Conservation (phyloP, 2,888 invertebrate genomes). For the Linnaemya vulpina region DNA sequence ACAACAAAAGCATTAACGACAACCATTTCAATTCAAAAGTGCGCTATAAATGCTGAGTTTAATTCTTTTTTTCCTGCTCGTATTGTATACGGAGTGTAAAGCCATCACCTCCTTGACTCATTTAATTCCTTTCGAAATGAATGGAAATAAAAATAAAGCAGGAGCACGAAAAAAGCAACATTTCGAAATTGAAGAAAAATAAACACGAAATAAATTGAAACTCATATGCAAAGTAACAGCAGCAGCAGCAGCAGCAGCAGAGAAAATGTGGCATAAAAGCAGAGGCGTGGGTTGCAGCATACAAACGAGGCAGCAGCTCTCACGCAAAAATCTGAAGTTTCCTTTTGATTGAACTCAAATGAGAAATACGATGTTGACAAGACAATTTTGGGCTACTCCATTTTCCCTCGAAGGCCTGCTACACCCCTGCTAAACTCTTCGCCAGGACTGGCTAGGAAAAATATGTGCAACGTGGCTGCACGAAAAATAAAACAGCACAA, state of each 20-base stretch:
- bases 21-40: conserved; percentile 65
- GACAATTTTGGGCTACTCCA: too few relatives aligned
- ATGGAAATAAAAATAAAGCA: conserved; percentile 52
- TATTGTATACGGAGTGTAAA: conserved; percentile 26
- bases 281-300: not conserved
- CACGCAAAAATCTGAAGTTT: not conserved
- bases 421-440: not conserved
- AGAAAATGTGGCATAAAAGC: not conserved
- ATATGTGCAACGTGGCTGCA: conserved; percentile 13
- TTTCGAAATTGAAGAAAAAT: conserved; percentile 70
- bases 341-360: not conserved
- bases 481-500: conserved; percentile 38
- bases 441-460: not conserved
- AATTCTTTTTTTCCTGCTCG: not conserved
- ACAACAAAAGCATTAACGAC: conserved; percentile 72
- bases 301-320: not conserved
- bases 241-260: not conserved
- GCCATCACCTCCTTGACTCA: conserved; percentile 67
- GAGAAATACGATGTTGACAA: too few relatives aligned
- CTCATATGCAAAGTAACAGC: conserved; percentile 62
- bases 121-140: conserved; percentile 60
- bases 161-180: conserved; percentile 30
- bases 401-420: too few relatives aligned
- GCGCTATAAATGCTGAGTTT: conserved; percentile 64
- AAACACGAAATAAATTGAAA: conserved; percentile 71